phyloP scores from a whole-genome alignment of 2,797 vertebrate species.

The Tauraco hartlaubi region DNA sequence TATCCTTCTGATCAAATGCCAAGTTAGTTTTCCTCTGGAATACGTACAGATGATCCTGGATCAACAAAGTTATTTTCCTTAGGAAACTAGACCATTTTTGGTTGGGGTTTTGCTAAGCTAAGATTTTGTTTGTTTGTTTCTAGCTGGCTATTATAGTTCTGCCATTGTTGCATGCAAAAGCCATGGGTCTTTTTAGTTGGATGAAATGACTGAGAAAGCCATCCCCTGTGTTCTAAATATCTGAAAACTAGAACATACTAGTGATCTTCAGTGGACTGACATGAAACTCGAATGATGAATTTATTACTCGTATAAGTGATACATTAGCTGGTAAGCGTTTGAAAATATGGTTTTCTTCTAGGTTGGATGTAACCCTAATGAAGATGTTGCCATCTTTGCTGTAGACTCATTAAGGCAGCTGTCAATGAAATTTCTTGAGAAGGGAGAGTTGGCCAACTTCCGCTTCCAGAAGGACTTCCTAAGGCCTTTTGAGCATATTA shows the following conservation, averaged over 20 bases:
- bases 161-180: neutral
- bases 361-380: conserved; percentile 97
- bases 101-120: neutral
- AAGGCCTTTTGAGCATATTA: conserved; percentile 95
- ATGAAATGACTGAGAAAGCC: neutral
- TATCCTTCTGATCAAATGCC: neutral
- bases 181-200: neutral
- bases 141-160: neutral
- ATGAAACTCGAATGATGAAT: neutral
- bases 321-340: neutral
- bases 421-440: conserved; percentile 98
- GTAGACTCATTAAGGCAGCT: conserved; percentile 95
- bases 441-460: conserved; percentile 96
- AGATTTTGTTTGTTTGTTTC: neutral
- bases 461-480: conserved; percentile 98
- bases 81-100: neutral
- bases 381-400: conserved; percentile 96
- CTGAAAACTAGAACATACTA: neutral
- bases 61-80: neutral
- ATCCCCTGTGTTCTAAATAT: neutral
- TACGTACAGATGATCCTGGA: neutral
- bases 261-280: neutral
- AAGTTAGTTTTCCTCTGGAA: neutral
- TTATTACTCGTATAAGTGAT: neutral
- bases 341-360: conserved; percentile 53